Evolutionary conservation across 2,888 invertebrate species (phyloP).

Genomic region (Ctena decussata): DNA sequence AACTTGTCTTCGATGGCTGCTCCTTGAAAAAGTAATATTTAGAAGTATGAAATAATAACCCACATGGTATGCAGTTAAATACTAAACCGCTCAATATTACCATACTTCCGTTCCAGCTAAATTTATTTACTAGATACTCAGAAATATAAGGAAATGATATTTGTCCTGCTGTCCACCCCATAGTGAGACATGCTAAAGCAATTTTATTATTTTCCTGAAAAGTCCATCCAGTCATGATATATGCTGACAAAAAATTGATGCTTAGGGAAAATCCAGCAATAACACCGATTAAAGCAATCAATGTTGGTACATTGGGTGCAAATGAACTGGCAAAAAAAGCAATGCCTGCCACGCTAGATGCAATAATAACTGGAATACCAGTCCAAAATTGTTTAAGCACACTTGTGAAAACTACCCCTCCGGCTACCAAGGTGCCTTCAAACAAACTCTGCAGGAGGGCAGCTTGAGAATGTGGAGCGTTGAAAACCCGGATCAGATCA

Average conservation of each 20-base stretch:
- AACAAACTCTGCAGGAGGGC: slow-evolving; percentile 40
- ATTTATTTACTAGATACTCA: slow-evolving; percentile 18
- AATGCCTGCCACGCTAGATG: slow-evolving; percentile 8
- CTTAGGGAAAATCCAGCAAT: slow-evolving; percentile 30
- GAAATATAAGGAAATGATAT: slow-evolving; percentile 25
- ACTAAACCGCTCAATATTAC: slow-evolving; percentile 32
- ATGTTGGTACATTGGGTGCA: slow-evolving; percentile 41
- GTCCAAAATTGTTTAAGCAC: slow-evolving; percentile 18
- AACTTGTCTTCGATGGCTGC: background rate
- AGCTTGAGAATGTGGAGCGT: slow-evolving; percentile 16
- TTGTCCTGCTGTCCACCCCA: slow-evolving; percentile 35
- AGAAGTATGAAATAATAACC: slow-evolving; percentile 31
- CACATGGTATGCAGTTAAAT: slow-evolving; percentile 41
- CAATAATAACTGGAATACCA: slow-evolving; percentile 34
- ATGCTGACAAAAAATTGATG: slow-evolving; percentile 31
- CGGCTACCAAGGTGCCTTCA: slow-evolving; percentile 21
- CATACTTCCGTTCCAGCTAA: slow-evolving; percentile 26
- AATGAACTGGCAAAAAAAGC: slow-evolving; percentile 23
- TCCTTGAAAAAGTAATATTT: background rate
- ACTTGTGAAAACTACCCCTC: slow-evolving; percentile 33
- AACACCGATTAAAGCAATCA: slow-evolving; percentile 30
- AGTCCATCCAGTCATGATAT: slow-evolving; percentile 33
- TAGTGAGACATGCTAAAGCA: slow-evolving; percentile 24
- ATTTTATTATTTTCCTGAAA: slow-evolving; percentile 18
- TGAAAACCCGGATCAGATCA: slow-evolving; percentile 40